phyloP scores from a whole-genome alignment of 2,888 invertebrate genomes.

The Harpalus rufipes region DNA sequence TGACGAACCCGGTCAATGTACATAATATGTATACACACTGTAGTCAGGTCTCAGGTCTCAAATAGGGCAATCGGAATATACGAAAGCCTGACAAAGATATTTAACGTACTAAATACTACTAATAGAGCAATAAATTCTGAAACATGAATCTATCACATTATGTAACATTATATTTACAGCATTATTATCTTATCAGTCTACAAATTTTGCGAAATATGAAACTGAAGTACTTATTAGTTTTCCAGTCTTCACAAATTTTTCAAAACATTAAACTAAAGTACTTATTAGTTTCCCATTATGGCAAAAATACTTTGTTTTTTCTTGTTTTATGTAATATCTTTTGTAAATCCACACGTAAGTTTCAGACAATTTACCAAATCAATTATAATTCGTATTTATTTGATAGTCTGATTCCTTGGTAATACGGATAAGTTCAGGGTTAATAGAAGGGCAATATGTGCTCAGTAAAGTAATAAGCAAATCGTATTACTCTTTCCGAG shows the following conservation, averaged over 20 bases:
- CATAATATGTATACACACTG: no score
- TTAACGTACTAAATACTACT: no score
- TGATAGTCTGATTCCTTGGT: background rate
- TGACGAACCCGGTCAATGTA: no score
- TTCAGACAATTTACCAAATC: background rate
- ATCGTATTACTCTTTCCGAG: background rate
- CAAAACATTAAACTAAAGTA: background rate
- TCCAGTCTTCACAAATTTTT: background rate
- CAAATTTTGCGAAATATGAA: no score
- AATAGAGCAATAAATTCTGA: no score
- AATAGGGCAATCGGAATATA: no score
- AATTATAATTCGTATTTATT: background rate
- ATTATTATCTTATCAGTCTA: no score
- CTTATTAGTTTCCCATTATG: background rate
- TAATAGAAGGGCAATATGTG: constrained; percentile 22
- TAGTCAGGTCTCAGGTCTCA: no score
- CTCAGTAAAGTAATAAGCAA: background rate
- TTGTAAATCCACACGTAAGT: background rate
- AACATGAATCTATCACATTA: no score
- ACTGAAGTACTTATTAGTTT: no score
- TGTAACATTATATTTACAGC: no score
- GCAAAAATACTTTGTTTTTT: background rate
- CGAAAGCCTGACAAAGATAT: no score
- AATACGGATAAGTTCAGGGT: constrained; percentile 26
- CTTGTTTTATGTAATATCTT: background rate